Evolutionary conservation across 2,888 invertebrate species (phyloP).

Genomic region (Drosophila paracracens): DNA sequence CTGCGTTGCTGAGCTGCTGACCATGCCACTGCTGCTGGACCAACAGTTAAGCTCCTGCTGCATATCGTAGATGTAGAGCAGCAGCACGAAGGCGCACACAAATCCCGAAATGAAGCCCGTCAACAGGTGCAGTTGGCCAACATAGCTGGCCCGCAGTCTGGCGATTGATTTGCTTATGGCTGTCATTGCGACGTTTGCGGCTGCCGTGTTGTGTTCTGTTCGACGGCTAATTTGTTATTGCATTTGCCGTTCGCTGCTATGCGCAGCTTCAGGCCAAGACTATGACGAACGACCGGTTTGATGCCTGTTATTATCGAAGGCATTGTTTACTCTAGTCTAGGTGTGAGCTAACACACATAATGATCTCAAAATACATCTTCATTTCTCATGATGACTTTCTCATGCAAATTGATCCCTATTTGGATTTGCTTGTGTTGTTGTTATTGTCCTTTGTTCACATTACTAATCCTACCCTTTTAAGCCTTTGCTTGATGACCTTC

Average conservation of each 20-base stretch:
- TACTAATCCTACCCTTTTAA: background rate
- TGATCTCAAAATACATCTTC: conserved; percentile 1
- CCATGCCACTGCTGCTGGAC: conserved; percentile 24
- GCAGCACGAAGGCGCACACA: conserved; percentile 68
- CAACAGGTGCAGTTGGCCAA: conserved; percentile 47
- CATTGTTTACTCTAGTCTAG: conserved; percentile 3
- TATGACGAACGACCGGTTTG: conserved; percentile 48
- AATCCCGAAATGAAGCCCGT: conserved; percentile 78
- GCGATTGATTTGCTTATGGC: conserved; percentile 24
- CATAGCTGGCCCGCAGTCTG: conserved; percentile 11
- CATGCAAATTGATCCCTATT: background rate
- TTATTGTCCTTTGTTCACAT: background rate
- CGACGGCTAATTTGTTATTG: conserved; percentile 59
- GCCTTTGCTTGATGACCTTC: background rate
- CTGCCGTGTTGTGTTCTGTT: conserved; percentile 58
- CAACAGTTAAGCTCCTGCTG: conserved; percentile 30
- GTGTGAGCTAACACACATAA: background rate
- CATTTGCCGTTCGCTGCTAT: conserved; percentile 35
- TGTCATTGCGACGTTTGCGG: conserved; percentile 33
- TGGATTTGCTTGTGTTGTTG: background rate
- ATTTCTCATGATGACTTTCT: background rate
- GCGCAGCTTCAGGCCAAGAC: conserved; percentile 18
- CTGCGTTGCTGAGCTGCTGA: background rate
- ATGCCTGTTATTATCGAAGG: background rate
- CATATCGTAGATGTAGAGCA: conserved; percentile 62